These are phyloP conservation scores for Empidonax alnorum DNA, from an alignment of 2,113 vertebrate genomes.

Conservation along the genomic window DNA sequence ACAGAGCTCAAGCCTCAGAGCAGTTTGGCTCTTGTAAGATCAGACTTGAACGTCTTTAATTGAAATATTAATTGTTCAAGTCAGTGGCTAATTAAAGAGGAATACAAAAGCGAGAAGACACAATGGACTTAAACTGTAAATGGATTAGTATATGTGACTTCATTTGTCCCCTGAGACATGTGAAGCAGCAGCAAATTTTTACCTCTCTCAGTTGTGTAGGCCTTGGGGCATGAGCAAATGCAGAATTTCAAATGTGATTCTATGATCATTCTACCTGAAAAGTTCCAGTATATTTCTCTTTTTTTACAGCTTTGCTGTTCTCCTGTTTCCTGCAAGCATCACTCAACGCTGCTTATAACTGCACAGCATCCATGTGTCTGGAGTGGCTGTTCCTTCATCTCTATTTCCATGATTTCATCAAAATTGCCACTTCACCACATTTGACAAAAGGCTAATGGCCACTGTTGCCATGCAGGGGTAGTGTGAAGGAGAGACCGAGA, in stretches of 20 bases:
- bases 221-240: background rate
- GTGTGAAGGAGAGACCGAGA: background rate
- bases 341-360: background rate
- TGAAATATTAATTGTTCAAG: background rate
- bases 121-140: background rate
- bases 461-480: rapidly evolving
- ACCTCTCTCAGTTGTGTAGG: background rate
- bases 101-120: background rate
- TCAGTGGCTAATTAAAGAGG: background rate
- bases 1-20: background rate
- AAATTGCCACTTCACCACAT: background rate
- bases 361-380: background rate
- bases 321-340: background rate
- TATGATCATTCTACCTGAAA: background rate
- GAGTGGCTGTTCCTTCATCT: background rate
- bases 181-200: background rate
- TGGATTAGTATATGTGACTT: background rate
- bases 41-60: background rate
- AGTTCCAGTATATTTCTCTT: background rate
- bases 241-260: background rate
- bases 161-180: background rate
- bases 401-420: background rate
- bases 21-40: background rate
- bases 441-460: background rate
- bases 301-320: background rate